These are phyloP conservation scores for Dasysyrphus albostriatus DNA, from an alignment of 2,888 invertebrate genomes.

Conservation along the genomic window DNA sequence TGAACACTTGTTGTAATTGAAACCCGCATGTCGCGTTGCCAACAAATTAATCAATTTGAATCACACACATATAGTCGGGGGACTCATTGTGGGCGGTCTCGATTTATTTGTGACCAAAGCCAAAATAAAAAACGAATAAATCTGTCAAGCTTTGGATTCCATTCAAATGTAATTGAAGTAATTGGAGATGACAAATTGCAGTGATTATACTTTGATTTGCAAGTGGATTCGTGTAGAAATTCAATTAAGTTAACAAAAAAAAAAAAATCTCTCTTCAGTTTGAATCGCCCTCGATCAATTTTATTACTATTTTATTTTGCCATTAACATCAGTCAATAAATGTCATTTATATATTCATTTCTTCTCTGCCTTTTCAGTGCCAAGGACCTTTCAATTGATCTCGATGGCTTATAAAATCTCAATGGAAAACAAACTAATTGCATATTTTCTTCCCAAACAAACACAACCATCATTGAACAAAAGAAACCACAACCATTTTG, in stretches of 20 bases:
- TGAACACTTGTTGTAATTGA: constrained; percentile 61
- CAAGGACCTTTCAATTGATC: constrained; percentile 21
- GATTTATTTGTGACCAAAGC: constrained; percentile 40
- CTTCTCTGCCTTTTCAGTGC: constrained; percentile 52
- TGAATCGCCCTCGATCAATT: background rate
- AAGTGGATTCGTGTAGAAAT: constrained; percentile 7
- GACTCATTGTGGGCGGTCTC: constrained; percentile 63
- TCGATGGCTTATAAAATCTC: constrained; percentile 11
- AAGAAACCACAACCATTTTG: background rate
- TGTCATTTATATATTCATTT: constrained; percentile 8
- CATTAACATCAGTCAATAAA: constrained; percentile 13
- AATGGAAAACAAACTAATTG: constrained; percentile 59
- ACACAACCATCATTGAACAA: constrained; percentile 11
- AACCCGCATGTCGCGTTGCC: constrained; percentile 56
- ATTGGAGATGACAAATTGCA: constrained; percentile 55
- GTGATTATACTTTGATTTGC: constrained; percentile 34
- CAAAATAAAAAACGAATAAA: constrained; percentile 34
- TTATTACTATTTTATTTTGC: background rate
- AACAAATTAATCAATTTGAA: constrained; percentile 67
- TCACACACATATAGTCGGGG: background rate
- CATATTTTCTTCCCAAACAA: constrained; percentile 33
- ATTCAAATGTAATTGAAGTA: constrained; percentile 45
- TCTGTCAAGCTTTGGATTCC: constrained; percentile 43
- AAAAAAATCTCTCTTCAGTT: background rate
- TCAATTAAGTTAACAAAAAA: constrained; percentile 4